These are phyloP conservation scores for Lasioglossum malachurum DNA, from an alignment of 2,888 invertebrate genomes.

Conservation along the genomic window DNA sequence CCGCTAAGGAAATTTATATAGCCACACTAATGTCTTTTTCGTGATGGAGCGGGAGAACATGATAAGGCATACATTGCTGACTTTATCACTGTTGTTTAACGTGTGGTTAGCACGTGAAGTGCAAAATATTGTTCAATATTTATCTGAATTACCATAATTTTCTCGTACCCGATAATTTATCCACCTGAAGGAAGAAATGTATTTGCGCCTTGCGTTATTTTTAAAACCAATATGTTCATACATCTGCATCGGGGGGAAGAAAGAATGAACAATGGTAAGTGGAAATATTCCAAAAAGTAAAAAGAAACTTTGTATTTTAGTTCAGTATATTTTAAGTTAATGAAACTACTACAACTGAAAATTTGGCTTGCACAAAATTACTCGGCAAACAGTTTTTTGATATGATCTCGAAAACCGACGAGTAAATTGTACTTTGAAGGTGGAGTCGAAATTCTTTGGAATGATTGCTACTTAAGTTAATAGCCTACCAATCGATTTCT, in stretches of 20 bases:
- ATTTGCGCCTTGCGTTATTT: too few relatives aligned
- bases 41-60: neutral
- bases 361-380: too few relatives aligned
- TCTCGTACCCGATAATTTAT: neutral
- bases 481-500: too few relatives aligned
- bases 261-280: neutral
- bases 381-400: too few relatives aligned
- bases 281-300: neutral
- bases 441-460: too few relatives aligned
- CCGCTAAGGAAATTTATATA: neutral
- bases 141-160: neutral
- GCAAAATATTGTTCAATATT: neutral
- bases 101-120: neutral
- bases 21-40: neutral
- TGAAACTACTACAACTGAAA: too few relatives aligned
- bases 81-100: neutral
- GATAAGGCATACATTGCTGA: neutral
- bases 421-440: too few relatives aligned
- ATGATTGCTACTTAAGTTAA: too few relatives aligned
- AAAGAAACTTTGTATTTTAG: too few relatives aligned
- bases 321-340: too few relatives aligned
- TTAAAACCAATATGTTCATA: neutral
- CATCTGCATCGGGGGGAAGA: neutral
- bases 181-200: too few relatives aligned
- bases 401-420: too few relatives aligned